Conservation (phyloP, 2,113 vertebrate species). For the Urocolius indicus region DNA sequence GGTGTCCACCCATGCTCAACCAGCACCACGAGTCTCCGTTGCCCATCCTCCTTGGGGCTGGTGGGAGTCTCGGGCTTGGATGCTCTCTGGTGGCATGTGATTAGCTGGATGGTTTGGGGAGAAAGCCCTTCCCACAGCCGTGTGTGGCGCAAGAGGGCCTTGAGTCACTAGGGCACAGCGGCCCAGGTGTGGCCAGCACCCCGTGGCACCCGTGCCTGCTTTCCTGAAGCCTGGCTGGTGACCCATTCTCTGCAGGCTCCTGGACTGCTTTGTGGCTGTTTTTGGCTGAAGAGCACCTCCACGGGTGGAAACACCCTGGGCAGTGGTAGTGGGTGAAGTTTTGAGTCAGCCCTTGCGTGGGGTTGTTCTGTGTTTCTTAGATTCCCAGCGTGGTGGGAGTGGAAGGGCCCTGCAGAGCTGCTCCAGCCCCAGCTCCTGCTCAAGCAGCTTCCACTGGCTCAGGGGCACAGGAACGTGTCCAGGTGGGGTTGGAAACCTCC, state of each 20-base stretch:
- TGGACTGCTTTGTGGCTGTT: not conserved
- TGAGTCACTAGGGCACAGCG: not conserved
- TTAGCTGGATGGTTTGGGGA: not conserved
- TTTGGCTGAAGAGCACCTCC: not conserved
- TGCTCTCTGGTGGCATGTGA: rapidly evolving
- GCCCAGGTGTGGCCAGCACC: not conserved
- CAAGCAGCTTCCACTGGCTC: no score
- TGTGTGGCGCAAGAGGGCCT: not conserved
- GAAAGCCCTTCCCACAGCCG: not conserved
- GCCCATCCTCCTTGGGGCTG: not conserved
- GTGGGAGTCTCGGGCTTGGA: not conserved
- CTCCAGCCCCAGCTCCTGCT: no score
- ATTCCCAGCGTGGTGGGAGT: no score
- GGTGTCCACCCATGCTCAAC: no score
- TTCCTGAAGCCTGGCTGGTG: not conserved
- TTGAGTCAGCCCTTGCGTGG: not conserved
- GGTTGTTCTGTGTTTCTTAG: not conserved
- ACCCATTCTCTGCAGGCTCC: not conserved
- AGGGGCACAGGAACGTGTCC: no score
- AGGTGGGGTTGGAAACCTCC: no score
- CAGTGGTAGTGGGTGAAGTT: not conserved
- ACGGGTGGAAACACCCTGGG: not conserved
- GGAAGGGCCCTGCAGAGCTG: no score
- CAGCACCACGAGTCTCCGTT: not conserved
- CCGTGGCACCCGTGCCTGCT: rapidly evolving